phyloP scores from a whole-genome alignment of 2,888 invertebrate species.

The Epirrita christyi region DNA sequence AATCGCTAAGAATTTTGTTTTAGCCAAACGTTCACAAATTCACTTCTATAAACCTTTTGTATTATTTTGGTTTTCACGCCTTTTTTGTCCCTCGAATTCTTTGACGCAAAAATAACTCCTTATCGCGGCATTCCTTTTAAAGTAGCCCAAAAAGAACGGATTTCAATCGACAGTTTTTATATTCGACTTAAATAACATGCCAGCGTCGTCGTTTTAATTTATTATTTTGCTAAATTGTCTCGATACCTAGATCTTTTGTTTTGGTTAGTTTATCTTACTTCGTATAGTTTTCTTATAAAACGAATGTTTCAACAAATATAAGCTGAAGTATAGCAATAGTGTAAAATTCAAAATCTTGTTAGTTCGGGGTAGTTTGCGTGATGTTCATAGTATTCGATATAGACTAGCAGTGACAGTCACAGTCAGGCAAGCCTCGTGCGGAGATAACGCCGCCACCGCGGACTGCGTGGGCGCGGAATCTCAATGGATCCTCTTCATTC shows the following conservation, averaged over 20 bases:
- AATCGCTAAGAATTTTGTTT: slow-evolving; percentile 82
- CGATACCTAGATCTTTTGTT: slow-evolving; percentile 45
- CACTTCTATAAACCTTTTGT: slow-evolving; percentile 81
- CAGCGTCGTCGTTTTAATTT: slow-evolving; percentile 56
- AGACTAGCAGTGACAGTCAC: slow-evolving; percentile 7
- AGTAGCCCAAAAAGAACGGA: slow-evolving; percentile 75
- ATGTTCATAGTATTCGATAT: not conserved
- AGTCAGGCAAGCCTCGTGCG: slow-evolving; percentile 47
- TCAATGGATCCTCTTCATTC: slow-evolving; percentile 83
- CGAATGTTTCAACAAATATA: no score
- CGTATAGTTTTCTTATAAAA: no score
- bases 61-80: slow-evolving; percentile 84
- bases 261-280: not conserved
- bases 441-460: slow-evolving; percentile 56
- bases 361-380: not conserved
- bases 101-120: slow-evolving; percentile 83
- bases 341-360: no score
- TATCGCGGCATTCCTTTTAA: slow-evolving; percentile 82
- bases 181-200: slow-evolving; percentile 71
- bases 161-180: slow-evolving; percentile 69
- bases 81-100: slow-evolving; percentile 80
- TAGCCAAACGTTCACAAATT: slow-evolving; percentile 84
- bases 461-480: slow-evolving; percentile 76
- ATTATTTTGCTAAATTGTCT: slow-evolving; percentile 62
- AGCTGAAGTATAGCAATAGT: no score